Evolutionary conservation across 2,797 vertebrate genomes (phyloP), one percentile per base, ranked within the genome.

Genomic region (Alosa sapidissima): DNA sequence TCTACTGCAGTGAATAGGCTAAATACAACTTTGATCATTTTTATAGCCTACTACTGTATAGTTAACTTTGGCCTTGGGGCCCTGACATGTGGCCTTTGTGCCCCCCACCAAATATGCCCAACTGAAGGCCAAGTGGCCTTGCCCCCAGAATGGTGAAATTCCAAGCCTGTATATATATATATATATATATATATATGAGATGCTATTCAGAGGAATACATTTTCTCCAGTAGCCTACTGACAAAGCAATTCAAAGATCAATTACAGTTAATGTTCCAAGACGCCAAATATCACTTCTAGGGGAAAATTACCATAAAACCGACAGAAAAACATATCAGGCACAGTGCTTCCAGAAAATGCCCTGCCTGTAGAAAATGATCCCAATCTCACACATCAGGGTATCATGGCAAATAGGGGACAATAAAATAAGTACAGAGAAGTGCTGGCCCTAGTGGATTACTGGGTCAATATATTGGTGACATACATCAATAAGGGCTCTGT

Each of bases 171-270:
- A n/a, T 28, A 28, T 28, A 28, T 28, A 28, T 28, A 28, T 28
- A 28, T 28, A 28, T 28, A 28, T 28, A 28, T 28, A 28, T 7
- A 33, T 14, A 72, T 19, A 62, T 28, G n/a, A 62, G 33, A 72
- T 41, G 13, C 41, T 72, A 72, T 72, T 72, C 68, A 28, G 28
- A 72, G n/a, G 11, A 72, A 36, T 72, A 14, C 68, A 72, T 72
- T 41, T 41, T 72, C 33, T 72, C 33, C 65, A 45, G 68, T 45
- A 28, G 28, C 28, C 28, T 28, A 19, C 33, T 75, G 68, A 78
- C 72, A 78, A 11, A 78, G 72, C 72, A 19, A 78, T 78, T 78
- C 19, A 47, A 78, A 45, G 41, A 47, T 78, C 72, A 47, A 78
- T 83, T 72, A 13, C 60, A 13, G 13, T 52, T 68, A 68, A 83